A percentile compares a stretch with the other conserved stretches of the same genome.
Evolutionary conservation across 2,797 vertebrate genomes (phyloP).

Genomic region (Ficedula albicollis): DNA sequence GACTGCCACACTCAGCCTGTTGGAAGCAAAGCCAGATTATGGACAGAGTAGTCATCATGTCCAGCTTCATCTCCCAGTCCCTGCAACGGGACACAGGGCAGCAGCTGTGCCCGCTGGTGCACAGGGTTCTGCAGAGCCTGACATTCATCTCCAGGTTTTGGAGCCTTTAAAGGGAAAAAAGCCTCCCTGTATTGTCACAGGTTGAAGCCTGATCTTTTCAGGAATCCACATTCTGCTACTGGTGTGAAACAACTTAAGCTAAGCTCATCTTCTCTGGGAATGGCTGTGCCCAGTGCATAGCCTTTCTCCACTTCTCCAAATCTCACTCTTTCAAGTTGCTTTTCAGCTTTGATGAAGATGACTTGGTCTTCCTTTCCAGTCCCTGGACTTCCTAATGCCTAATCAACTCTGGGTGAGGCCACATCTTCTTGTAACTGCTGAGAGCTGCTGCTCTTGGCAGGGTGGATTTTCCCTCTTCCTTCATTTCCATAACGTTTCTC

Average conservation of each 20-base stretch:
- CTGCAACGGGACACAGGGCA: rapidly evolving
- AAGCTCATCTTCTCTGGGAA: background rate
- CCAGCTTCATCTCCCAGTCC: background rate
- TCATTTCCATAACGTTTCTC: slow-evolving; percentile 57
- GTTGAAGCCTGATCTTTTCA: background rate
- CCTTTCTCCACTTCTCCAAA: background rate
- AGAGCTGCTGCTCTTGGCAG: slow-evolving; percentile 10
- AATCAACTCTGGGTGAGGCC: background rate
- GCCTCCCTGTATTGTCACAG: background rate
- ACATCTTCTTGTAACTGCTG: background rate
- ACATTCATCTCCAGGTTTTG: background rate
- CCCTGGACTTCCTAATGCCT: background rate
- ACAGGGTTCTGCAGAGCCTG: background rate
- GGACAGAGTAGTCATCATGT: rapidly evolving
- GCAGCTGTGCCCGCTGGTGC: background rate
- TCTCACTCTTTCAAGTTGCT: background rate
- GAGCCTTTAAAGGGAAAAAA: background rate
- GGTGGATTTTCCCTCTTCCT: slow-evolving; percentile 31
- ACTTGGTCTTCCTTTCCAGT: background rate
- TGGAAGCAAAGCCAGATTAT: background rate
- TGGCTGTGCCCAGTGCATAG: rapidly evolving
- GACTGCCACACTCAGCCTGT: background rate
- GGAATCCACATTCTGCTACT: background rate
- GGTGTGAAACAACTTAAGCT: background rate
- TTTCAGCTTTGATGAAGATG: background rate